These are phyloP conservation scores for Typhlomys cinereus DNA, from an alignment of 2,113 vertebrate genomes.

Conservation along the genomic window DNA sequence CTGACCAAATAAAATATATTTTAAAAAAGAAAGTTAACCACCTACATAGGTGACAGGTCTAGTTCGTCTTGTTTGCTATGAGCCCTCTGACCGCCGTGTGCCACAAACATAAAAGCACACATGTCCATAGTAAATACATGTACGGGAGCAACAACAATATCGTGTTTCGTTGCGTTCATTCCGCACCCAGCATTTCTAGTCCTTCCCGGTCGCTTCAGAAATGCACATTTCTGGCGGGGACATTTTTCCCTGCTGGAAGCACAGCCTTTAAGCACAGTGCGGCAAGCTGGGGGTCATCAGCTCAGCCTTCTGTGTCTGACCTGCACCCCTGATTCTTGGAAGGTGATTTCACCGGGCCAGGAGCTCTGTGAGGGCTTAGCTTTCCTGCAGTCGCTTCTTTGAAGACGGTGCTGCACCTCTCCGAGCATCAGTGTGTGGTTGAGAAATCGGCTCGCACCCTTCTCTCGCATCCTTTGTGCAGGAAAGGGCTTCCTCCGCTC, in stretches of 20 bases:
- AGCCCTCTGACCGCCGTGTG: no score
- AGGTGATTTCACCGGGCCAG: not conserved
- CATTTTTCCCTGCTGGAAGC: not conserved
- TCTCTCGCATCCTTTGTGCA: not conserved
- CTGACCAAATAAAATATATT: no score
- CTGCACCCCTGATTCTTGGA: not conserved
- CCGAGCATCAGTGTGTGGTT: not conserved
- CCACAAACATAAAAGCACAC: no score
- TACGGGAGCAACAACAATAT: not conserved
- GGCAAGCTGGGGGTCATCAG: not conserved
- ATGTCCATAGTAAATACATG: no score
- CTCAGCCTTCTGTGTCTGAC: not conserved
- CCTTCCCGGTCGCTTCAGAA: not conserved
- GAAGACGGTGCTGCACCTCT: not conserved
- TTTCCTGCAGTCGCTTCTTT: not conserved
- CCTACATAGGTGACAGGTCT: no score
- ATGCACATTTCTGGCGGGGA: not conserved
- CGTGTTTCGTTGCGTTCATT: not conserved
- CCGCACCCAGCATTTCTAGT: no score
- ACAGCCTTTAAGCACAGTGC: not conserved
- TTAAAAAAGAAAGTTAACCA: no score
- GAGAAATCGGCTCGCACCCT: not conserved
- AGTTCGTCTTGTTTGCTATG: no score
- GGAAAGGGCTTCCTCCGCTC: not conserved
- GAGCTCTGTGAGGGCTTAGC: not conserved